Base-by-base conservation (phyloP, 2,888 invertebrate species). In the Protonemura montana region DNA sequence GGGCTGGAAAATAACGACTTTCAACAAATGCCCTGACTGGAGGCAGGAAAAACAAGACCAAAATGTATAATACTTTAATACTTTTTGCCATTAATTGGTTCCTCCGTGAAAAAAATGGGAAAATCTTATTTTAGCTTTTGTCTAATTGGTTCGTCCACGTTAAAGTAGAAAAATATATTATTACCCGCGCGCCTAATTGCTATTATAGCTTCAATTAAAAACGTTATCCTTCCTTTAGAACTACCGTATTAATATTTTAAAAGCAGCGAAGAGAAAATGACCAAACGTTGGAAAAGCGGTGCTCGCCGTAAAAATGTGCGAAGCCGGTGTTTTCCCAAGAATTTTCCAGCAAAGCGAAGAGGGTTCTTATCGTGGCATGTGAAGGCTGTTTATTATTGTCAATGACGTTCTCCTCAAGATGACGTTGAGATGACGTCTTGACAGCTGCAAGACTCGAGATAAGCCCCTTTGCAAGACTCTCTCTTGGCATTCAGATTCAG, bases 401-500 rank as follows among this genome's bases (percentile, higher is more conserved):
- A 59, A 59, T 59, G 59, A 21, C 59, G 59, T 59, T 21, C 16
- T 2, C 1, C 59, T 59, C 59, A 21, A 59, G 59, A 59, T 59
- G 59, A 59, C 59, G 59, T 59, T 21, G 59, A 59, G 59, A 59
- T 59, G 59, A 59, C 59, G 59, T 59, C 59, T 59, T 59, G 59
- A 59, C 59, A 59, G 59, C 59, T 59, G 59, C 59, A 59, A 59
- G 59, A 59, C 59, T 59, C 59, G 59, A 59, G 59, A 59, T 59
- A 59, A 59, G 59, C 59, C 59, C 16, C 13, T 10, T 13, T 59
- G 59, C 59, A 59, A 21, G 59, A 59, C 59, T 59, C 59, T 59
- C 35, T 6, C 5, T n/a, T 13, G 59, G 59, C 59, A 59, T 59
- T 59, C 59, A 59, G 59, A 59, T 59, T 59, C 16, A 59, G 59